Base-by-base conservation (phyloP, 2,888 invertebrate genomes). In the Miltochrista miniata region DNA sequence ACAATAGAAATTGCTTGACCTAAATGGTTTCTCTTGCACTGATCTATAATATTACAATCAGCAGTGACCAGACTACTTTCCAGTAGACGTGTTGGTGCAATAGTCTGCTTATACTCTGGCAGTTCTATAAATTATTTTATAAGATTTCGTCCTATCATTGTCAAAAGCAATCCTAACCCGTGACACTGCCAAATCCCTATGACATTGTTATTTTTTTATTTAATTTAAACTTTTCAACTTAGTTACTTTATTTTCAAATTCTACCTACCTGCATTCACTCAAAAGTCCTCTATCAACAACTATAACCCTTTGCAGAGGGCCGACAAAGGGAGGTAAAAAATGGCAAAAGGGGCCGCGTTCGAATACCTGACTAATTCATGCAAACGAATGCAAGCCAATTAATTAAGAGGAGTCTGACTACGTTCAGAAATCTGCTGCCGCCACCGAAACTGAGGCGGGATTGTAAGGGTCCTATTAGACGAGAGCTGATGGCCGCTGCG, bases 361-460 rank as follows among this genome's bases (percentile, higher is more conserved):
- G 68, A 71, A 76, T 86, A 88, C 88, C 86, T 88, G 87, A 74
- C 77, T 89, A 89, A 90, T 89, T 88, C 83, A 90, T 89, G 89
- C 89, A 88, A 90, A 89, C 85, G 88, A 90, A 89, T 90, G 86
- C 90, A 87, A 89, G 86, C 88, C 89, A 90, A 89, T 90, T 90
- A 88, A 88, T 89, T 86, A 87, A 76, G 81, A 84, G 77, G 76
- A 82, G 83, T 79, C 79, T 68, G 76, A 74, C 77, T 79, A 79
- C 79, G 80, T 72, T 75, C 80, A 61, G 78, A 83, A 86, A 85
- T 85, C 83, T 84, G 85, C 86, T 81, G 83, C 72, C 79, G 77
- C 76, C 74, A 73, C 80, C 76, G 60, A 76, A 77, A 71, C 74
- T 74, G 68, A 65, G 64, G 59, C 65, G 49, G 58, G 48, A 15